A percentile compares a stretch with the other conserved stretches of the same genome.
These are phyloP conservation scores for Rhodophaea formosa DNA, from an alignment of 2,888 invertebrate species.

Conservation along the genomic window DNA sequence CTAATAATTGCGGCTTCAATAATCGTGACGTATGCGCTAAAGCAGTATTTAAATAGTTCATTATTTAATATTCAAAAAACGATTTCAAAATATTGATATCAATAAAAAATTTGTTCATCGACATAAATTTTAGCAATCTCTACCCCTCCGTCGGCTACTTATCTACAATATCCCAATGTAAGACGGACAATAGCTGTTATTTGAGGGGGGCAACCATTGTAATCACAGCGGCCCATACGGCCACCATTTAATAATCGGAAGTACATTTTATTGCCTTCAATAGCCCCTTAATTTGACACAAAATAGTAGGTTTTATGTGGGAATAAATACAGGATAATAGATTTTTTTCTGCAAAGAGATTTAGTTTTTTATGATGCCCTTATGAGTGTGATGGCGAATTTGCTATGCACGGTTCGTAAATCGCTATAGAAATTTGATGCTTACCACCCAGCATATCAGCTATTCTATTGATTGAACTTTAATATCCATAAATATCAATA, in stretches of 20 bases:
- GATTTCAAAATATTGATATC: neutral
- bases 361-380: neutral
- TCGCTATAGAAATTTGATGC: neutral
- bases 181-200: conserved; percentile 13
- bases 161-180: conserved; percentile 10
- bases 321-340: conserved; percentile 7
- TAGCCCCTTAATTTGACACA: conserved; percentile 9
- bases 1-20: no score
- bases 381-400: neutral
- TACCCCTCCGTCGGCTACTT: conserved; percentile 4
- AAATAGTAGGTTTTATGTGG: conserved; percentile 5
- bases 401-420: neutral
- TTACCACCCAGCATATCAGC: neutral
- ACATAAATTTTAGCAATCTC: neutral
- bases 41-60: neutral
- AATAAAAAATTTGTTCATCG: neutral
- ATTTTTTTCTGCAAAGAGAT: neutral
- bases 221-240: neutral
- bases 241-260: conserved; percentile 1
- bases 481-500: no score
- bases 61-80: neutral
- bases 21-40: no score
- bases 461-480: neutral
- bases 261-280: conserved; percentile 9
- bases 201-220: conserved; percentile 8